A percentile compares a stretch with the other conserved stretches of the same genome.
Evolutionary conservation across 2,888 invertebrate species (phyloP).

Genomic region (Andrena marginata): DNA sequence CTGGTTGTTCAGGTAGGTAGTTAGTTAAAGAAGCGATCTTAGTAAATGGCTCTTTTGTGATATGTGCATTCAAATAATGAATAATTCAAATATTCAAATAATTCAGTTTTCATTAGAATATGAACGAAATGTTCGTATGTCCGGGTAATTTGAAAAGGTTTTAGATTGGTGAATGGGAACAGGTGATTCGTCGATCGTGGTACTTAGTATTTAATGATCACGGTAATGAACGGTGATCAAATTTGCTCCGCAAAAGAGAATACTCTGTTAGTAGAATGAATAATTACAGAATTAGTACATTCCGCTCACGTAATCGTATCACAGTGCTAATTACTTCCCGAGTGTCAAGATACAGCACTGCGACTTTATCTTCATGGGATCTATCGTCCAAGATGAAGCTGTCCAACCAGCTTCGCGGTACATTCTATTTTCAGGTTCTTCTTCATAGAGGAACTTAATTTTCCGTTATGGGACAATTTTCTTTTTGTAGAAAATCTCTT

Average conservation of each 20-base stretch:
- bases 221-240: neutral
- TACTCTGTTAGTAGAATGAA: neutral
- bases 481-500: neutral
- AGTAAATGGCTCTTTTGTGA: neutral
- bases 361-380: constrained; percentile 34
- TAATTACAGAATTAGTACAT: constrained; percentile 16
- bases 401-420: constrained; percentile 22
- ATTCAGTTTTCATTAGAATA: neutral
- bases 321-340: constrained; percentile 24
- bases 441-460: constrained; percentile 20
- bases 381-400: constrained; percentile 45
- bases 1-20: neutral
- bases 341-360: constrained; percentile 10
- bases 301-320: constrained; percentile 18
- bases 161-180: neutral
- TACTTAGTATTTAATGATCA: neutral
- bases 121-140: too few species aligned
- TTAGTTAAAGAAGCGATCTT: too few species aligned
- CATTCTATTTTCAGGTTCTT: constrained; percentile 22
- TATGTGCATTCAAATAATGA: too few species aligned
- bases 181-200: constrained; percentile 9
- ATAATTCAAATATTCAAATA: neutral
- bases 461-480: constrained; percentile 12
- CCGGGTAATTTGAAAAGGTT: neutral
- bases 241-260: neutral